phyloP scores from a whole-genome alignment of 2,113 vertebrate genomes.

The Hydropotes inermis region DNA sequence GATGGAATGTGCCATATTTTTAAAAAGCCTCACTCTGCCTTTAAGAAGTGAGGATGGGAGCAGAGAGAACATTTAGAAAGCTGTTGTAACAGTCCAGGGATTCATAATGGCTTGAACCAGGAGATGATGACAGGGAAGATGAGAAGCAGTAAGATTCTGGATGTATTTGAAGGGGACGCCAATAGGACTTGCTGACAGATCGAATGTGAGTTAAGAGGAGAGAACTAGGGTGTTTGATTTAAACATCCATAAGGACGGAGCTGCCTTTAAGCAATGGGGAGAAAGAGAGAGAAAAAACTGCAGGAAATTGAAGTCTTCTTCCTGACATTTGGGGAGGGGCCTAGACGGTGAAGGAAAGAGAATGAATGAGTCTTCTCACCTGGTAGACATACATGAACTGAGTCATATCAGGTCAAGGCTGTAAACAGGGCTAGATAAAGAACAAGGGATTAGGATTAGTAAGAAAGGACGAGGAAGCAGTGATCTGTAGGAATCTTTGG shows the following conservation, averaged over 20 bases:
- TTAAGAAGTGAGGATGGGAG: neutral
- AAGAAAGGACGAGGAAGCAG: neutral
- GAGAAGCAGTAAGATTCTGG: neutral
- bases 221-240: neutral
- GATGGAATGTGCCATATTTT: neutral
- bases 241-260: neutral
- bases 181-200: neutral
- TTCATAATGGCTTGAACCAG: neutral
- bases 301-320: rapidly evolving
- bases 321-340: neutral
- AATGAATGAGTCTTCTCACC: neutral
- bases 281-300: neutral
- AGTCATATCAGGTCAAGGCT: neutral
- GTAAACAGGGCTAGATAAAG: neutral
- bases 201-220: neutral
- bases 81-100: neutral
- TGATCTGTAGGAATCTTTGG: too few relatives aligned
- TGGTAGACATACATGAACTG: neutral
- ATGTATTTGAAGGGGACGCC: neutral
- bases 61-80: neutral
- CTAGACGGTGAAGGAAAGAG: neutral
- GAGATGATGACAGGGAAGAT: neutral
- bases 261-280: neutral
- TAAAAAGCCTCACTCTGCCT: neutral
- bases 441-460: neutral